These are phyloP conservation scores for Peucedramus taeniatus DNA, from an alignment of 2,113 vertebrate genomes.

Conservation along the genomic window DNA sequence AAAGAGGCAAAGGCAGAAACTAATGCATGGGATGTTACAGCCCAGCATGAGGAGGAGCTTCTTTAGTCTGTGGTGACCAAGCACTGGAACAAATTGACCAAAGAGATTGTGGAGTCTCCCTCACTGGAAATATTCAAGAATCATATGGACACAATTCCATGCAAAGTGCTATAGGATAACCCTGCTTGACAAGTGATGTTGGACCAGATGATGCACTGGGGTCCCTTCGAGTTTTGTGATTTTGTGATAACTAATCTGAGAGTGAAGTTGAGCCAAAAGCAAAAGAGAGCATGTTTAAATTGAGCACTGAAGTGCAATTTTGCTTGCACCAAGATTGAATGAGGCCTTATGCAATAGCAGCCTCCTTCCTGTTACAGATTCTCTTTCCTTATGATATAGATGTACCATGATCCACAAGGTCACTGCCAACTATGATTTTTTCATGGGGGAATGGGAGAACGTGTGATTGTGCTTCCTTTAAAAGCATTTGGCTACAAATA, in stretches of 20 bases:
- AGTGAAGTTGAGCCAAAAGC: not conserved
- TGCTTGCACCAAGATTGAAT: not conserved
- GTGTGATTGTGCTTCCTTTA: not conserved
- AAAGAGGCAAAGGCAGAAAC: not conserved
- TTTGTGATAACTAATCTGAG: not conserved
- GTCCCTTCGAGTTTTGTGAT: not conserved
- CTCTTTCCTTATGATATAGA: not conserved
- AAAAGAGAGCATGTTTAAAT: not conserved
- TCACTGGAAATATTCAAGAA: not conserved
- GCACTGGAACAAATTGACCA: not conserved
- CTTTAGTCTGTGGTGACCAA: not conserved
- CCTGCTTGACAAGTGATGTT: not conserved
- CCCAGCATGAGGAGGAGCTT: not conserved
- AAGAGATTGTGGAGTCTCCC: not conserved
- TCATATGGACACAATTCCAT: not conserved
- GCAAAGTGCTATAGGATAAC: too few species aligned
- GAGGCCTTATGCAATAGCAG: not conserved
- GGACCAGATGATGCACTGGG: not conserved
- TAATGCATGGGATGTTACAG: rapidly evolving
- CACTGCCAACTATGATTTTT: not conserved
- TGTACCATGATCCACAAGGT: not conserved
- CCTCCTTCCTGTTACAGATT: not conserved
- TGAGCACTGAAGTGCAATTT: not conserved
- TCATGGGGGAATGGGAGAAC: not conserved
- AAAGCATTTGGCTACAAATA: not conserved